Conservation (phyloP, 2,113 vertebrate species). For the Pachyramphus minor region DNA sequence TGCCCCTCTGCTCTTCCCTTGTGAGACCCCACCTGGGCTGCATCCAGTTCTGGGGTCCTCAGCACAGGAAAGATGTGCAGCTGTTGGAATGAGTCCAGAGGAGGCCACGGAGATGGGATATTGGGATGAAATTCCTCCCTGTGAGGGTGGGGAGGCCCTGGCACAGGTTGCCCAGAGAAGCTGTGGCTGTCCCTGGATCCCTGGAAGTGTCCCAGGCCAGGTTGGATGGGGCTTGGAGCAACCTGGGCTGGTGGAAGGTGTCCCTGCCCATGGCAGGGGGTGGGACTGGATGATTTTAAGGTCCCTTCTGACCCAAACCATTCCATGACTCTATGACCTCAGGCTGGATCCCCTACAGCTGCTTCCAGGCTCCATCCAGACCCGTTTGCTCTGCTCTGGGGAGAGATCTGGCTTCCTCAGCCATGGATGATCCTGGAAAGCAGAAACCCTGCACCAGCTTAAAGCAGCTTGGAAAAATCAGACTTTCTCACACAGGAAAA, state of each 20-base stretch:
- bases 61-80: not conserved
- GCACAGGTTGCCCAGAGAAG: no score
- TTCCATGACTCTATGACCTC: not conserved
- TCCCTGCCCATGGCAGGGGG: not conserved
- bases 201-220: not conserved
- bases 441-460: not conserved
- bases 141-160: no score
- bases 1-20: not conserved
- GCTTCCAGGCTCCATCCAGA: not conserved
- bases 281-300: not conserved
- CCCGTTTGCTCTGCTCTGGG: not conserved
- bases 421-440: not conserved
- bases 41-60: not conserved
- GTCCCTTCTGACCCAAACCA: not conserved
- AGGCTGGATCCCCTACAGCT: not conserved
- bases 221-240: rapidly evolving
- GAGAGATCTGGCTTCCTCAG: not conserved
- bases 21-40: not conserved
- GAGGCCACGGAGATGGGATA: not conserved
- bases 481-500: not conserved
- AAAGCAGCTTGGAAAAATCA: not conserved
- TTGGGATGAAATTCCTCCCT: no score
- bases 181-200: not conserved
- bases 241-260: rapidly evolving
- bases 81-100: not conserved